Evolutionary conservation across 2,888 invertebrate species (phyloP).

Genomic region (Cosmia pyralina): DNA sequence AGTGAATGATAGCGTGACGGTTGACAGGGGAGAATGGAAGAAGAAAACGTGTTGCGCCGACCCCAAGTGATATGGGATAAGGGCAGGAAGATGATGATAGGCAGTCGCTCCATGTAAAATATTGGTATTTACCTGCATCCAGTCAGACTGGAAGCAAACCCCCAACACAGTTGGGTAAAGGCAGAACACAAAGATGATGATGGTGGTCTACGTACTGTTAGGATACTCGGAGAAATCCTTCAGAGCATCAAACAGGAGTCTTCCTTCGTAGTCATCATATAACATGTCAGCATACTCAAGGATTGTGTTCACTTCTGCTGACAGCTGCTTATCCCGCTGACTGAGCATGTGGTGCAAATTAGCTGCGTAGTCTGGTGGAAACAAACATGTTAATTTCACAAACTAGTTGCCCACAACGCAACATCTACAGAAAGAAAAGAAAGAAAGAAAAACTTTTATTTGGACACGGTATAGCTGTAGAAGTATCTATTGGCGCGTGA

Average conservation of each 20-base stretch:
- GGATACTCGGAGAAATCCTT: conserved; percentile 5
- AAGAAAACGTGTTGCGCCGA: too few species aligned
- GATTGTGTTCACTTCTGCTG: conserved; percentile 4
- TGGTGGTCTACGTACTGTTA: neutral
- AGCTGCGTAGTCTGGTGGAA: neutral
- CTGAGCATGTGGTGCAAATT: neutral
- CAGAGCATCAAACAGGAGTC: neutral
- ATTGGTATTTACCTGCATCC: neutral
- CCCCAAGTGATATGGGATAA: too few species aligned
- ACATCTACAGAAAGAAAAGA: too few species aligned
- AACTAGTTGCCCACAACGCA: too few species aligned
- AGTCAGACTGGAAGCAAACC: neutral
- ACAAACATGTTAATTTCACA: neutral
- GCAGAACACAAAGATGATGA: too few species aligned
- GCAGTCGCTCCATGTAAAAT: neutral
- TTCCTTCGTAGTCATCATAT: conserved; percentile 9
- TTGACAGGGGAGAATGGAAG: too few species aligned
- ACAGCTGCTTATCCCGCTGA: neutral
- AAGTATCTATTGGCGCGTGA: too few species aligned
- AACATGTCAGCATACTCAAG: conserved; percentile 8
- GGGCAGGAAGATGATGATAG: too few species aligned
- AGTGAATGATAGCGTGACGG: too few species aligned
- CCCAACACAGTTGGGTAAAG: too few species aligned
- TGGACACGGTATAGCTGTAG: too few species aligned
- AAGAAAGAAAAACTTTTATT: too few species aligned